Base-by-base conservation (phyloP, 1,140 invertebrate genomes). In the Drosophila punjabiensis region DNA sequence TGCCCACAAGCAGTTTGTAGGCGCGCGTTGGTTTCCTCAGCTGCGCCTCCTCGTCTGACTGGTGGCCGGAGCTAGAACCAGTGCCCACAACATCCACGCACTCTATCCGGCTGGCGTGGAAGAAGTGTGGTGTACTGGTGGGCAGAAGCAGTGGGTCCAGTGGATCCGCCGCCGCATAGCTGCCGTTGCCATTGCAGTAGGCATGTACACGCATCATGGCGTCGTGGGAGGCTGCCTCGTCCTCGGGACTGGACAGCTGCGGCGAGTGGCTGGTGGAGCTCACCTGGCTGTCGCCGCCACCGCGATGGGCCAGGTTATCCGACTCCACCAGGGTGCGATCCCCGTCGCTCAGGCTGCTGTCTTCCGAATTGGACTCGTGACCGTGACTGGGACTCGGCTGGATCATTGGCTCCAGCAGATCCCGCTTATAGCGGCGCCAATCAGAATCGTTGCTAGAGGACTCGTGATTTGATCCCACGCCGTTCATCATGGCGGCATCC, bases 331-430 rank as follows among this genome's bases (percentile, higher is more conserved):
- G 91, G 3, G 96, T 96, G 74, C 95, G 94, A 92, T 97, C 96
- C 74, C 96, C 96, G 81, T 97, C 96, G 68, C 96, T 97, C 18
- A 97, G 93, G 86, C 96, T 96, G 81, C 96, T 96, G 88, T 97
- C 96, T 89, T 97, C 96, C 85, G 95, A 96, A 80, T 96, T 96
- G 92, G 96, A 97, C 79, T 96, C 95, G 47, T 92, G 91, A 7
- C 86, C 81, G 32, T 82, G 85, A 41, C 79, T 91, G 9, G 81
- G 75, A 53, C 83, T 91, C 6, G 82, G 68, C 45, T 79, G 80
- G 39, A 52, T 52, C 35, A 80, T 41, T 1, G 73, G 68, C 37
- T 88, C 81, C 11, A 83, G 63, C 33, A 70, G 68, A 59, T 92
- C 70, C 58, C 92, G 62, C 37, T 83, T 76, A 67, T 69, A 80